Evolutionary conservation across 2,113 vertebrate genomes (phyloP).

Genomic region (Melanocharis versteri): DNA sequence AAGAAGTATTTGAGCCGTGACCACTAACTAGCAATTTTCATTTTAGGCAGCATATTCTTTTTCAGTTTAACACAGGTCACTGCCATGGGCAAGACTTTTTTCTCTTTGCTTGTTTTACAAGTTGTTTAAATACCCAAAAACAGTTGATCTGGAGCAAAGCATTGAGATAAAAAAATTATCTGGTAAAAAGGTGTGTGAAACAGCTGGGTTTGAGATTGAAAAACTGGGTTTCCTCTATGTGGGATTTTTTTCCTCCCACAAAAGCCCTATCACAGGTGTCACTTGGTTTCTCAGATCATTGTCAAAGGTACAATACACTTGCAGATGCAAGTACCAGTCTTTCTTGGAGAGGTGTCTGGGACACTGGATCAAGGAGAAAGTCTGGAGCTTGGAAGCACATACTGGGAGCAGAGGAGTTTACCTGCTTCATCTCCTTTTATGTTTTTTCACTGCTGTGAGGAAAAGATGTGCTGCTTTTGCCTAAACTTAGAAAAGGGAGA

Average conservation of each 20-base stretch:
- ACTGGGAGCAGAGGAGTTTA: not conserved
- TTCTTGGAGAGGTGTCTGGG: not conserved
- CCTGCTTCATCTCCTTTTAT: not conserved
- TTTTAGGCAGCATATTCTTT: not conserved
- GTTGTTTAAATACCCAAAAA: not conserved
- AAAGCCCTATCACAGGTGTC: not conserved
- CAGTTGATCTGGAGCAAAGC: not conserved
- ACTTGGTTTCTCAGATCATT: not conserved
- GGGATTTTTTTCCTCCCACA: not conserved
- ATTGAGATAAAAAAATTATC: not conserved
- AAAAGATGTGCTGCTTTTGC: not conserved
- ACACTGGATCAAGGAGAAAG: not conserved
- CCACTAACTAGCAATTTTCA: slow-evolving; percentile 16
- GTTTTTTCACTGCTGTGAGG: not conserved
- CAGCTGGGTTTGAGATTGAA: not conserved
- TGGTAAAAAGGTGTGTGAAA: not conserved
- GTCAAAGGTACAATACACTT: not conserved
- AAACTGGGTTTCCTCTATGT: not conserved
- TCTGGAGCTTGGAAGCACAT: not conserved
- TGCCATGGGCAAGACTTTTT: not conserved
- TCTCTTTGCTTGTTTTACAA: not conserved
- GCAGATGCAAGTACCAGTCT: not conserved
- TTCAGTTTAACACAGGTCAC: not conserved
- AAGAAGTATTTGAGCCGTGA: slow-evolving; percentile 2
- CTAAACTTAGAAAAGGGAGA: not conserved